Evolutionary conservation across 2,797 vertebrate species (phyloP).

Genomic region (Euphonia xanthogaster): DNA sequence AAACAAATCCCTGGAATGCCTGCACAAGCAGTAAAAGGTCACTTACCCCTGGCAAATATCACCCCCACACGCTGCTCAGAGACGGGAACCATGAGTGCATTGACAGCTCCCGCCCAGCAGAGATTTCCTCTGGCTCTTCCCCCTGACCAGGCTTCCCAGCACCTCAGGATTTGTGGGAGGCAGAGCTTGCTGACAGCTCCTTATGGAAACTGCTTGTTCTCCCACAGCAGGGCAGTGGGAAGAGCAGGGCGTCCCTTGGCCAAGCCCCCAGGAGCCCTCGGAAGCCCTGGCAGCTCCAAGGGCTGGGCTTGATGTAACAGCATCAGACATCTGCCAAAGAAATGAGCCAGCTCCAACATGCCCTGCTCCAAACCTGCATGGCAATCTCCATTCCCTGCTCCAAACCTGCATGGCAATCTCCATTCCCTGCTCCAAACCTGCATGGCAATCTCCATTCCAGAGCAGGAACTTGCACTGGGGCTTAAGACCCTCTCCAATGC

Average conservation of each 20-base stretch:
- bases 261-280: background rate
- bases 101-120: background rate
- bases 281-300: background rate
- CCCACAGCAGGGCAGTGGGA: background rate
- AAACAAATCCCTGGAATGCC: background rate
- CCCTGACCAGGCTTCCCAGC: background rate
- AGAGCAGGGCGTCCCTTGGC: background rate
- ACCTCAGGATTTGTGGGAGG: background rate
- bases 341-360: background rate
- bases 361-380: background rate
- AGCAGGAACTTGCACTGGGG: background rate
- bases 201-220: background rate
- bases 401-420: background rate
- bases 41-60: background rate
- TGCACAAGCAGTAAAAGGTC: background rate
- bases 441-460: background rate
- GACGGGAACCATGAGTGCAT: background rate
- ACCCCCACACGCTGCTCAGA: background rate
- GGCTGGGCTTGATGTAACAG: background rate
- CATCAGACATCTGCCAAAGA: conserved; percentile 19
- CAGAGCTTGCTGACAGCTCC: background rate
- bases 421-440: background rate
- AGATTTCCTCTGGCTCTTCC: background rate
- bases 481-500: background rate
- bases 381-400: background rate